phyloP scores from a whole-genome alignment of 2,797 vertebrate species.

The Peromyscus aztecus region DNA sequence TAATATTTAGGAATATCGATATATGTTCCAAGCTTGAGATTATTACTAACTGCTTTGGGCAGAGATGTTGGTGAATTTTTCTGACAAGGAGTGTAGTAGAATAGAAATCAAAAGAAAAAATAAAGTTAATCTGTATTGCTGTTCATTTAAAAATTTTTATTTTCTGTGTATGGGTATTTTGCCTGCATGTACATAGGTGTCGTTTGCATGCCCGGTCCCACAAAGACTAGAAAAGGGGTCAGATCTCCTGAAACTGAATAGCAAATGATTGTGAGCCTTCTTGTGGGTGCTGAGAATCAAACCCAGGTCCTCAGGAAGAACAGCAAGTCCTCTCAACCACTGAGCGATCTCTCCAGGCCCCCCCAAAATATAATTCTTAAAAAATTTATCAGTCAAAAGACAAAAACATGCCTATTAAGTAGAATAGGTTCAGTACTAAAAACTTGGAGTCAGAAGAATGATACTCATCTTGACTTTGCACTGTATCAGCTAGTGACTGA shows the following conservation, averaged over 20 bases:
- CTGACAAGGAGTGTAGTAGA: slow-evolving; percentile 38
- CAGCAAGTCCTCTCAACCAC: not conserved
- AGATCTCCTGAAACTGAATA: not conserved
- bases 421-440: not conserved
- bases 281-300: not conserved
- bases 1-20: slow-evolving; percentile 54
- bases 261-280: not conserved
- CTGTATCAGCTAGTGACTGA: slow-evolving; percentile 38
- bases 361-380: not conserved
- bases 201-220: not conserved
- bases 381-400: not conserved
- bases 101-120: slow-evolving; percentile 69
- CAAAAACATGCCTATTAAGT: not conserved
- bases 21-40: slow-evolving; percentile 37
- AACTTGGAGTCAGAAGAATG: not conserved
- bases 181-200: not conserved
- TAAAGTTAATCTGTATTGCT: slow-evolving; percentile 38
- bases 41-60: slow-evolving; percentile 56
- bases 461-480: slow-evolving; percentile 44
- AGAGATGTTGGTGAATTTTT: slow-evolving; percentile 62
- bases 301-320: not conserved
- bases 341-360: not conserved
- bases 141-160: not conserved
- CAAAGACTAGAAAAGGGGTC: not conserved
- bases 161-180: not conserved